Conservation (phyloP, 1,140 invertebrate genomes). For the Theocolax elegans region DNA sequence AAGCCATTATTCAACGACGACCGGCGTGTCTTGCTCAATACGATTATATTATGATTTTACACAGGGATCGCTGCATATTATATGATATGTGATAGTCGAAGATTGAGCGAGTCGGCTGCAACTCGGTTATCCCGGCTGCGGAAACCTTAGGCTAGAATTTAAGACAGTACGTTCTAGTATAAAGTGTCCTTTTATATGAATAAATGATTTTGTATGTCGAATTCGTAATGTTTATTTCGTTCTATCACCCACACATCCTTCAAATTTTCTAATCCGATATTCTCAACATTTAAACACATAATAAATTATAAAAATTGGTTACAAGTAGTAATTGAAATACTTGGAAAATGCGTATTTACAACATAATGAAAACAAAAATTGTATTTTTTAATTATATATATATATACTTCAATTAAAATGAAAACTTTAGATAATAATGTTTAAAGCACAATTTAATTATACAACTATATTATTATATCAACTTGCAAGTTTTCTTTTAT, state of each 20-base stretch:
- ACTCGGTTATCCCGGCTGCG: slow-evolving; percentile 55
- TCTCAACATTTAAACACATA: neutral
- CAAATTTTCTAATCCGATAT: neutral
- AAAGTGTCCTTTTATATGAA: slow-evolving; percentile 67
- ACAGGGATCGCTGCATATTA: slow-evolving; percentile 35
- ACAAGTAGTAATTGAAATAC: neutral
- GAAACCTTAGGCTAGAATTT: slow-evolving; percentile 55
- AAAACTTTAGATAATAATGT: too few species aligned
- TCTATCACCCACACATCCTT: neutral
- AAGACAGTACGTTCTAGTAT: slow-evolving; percentile 65
- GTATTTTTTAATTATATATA: neutral
- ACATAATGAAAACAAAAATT: neutral
- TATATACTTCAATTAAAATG: too few species aligned
- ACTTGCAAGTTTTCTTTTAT: too few species aligned
- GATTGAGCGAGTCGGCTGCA: slow-evolving; percentile 51
- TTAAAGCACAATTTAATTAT: too few species aligned
- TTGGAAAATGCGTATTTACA: neutral
- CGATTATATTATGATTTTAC: slow-evolving; percentile 17
- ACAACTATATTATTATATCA: too few species aligned
- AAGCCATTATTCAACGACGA: slow-evolving; percentile 28
- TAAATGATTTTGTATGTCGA: slow-evolving; percentile 66
- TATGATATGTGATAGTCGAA: slow-evolving; percentile 62
- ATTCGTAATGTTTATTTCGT: neutral
- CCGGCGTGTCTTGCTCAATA: slow-evolving; percentile 18
- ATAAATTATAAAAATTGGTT: neutral